Base-by-base conservation (phyloP, 2,113 vertebrate genomes). In the Lathamus discolor region DNA sequence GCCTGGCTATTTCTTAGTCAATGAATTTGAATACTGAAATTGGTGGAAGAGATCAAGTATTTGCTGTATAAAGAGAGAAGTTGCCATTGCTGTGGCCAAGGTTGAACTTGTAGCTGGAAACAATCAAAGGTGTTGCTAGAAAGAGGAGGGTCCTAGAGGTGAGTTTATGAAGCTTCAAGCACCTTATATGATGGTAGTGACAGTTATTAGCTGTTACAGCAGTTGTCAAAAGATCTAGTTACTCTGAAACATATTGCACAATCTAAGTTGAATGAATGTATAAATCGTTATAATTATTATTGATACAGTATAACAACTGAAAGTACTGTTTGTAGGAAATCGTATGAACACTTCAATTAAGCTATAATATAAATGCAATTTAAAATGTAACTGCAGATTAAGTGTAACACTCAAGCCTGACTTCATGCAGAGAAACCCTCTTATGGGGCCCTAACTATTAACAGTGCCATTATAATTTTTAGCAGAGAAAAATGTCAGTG, bases 301-400 rank as follows among this genome's bases (percentile, higher is more conserved):
- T 83, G 82, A 81, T 96, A 54, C 11, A 67, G 55, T 63, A 33
- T 68, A 93, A 86, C 55, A 93, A 93, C 67, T 88, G 61, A 88
- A 91, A 92, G 80, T 57, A 49, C 14, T 86, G 68, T 96, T 96
- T 90, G 78, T 92, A 64, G 73, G 69, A 94, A 95, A 95, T 81
- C 2, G 3, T 81, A 88, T 76, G 81, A 78, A 83, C 78, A 86
- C 83, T 95, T 94, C 93, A 97, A 96, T 96, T 96, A 96, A 88
- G 48, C 83, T 93, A 74, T 88, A 87, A 94, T 94, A 85, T 92
- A 94, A 91, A 94, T 92, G 84, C 90, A 94, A 90, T 95, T 96
- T 92, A 81, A 96, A 95, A 90, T 72, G 66, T 88, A 88, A 82
- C 87, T 90, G 93, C 54, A 91, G 91, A 92, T 94, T 94, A 96